A percentile compares a stretch with the other conserved stretches of the same genome.
These are phyloP conservation scores for Onychomys arenicola DNA, from an alignment of 2,797 vertebrate species.

Conservation along the genomic window DNA sequence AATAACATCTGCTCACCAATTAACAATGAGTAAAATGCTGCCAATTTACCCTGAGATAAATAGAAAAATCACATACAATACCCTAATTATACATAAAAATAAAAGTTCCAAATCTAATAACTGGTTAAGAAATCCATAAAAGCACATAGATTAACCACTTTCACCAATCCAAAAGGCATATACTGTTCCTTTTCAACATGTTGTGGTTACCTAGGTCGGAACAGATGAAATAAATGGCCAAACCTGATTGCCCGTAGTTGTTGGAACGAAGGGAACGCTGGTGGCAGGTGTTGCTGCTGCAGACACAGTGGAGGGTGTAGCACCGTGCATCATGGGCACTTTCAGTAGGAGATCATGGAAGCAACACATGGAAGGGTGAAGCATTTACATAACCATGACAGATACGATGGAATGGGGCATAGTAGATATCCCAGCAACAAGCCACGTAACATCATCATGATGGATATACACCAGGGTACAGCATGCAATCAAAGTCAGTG, in stretches of 20 bases:
- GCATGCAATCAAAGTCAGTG: conserved; percentile 93
- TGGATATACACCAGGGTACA: conserved; percentile 91
- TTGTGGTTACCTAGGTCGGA: conserved; percentile 85
- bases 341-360: conserved; percentile 97
- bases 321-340: conserved; percentile 99
- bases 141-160: conserved; percentile 4
- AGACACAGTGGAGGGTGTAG: conserved; percentile 98
- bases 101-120: conserved; percentile 71
- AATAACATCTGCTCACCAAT: conserved; percentile 67
- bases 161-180: conserved; percentile 74
- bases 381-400: conserved; percentile 93
- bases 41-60: conserved; percentile 74
- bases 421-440: conserved; percentile 95
- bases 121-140: background rate
- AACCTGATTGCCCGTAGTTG: conserved; percentile 99
- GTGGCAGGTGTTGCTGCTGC: conserved; percentile 97
- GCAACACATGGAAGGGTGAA: conserved; percentile 94
- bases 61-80: conserved; percentile 66
- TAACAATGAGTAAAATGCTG: conserved; percentile 76
- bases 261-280: conserved; percentile 98
- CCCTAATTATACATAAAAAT: conserved; percentile 74
- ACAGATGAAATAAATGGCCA: conserved; percentile 94
- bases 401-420: conserved; percentile 90
- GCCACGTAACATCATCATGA: conserved; percentile 95
- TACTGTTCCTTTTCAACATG: conserved; percentile 72